A percentile compares a stretch with the other conserved stretches of the same genome.
Evolutionary conservation across 1,140 invertebrate genomes (phyloP).

Genomic region (Cheumatopsyche charites): DNA sequence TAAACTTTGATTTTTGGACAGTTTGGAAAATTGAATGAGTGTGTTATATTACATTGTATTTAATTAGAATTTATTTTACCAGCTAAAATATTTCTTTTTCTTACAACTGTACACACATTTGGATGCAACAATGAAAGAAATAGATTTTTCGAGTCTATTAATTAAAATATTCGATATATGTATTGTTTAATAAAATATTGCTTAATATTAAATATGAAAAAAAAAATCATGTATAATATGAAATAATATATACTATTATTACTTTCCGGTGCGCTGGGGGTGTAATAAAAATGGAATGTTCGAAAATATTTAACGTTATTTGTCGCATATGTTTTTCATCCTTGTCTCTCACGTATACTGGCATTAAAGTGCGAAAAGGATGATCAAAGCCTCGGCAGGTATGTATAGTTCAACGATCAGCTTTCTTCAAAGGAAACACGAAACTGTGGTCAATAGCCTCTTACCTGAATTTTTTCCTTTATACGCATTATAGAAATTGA

Average conservation of each 20-base stretch:
- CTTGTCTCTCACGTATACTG: background rate
- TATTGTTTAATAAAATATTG: no score
- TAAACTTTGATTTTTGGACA: no score
- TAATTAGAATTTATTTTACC: no score
- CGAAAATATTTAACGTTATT: conserved; percentile 31
- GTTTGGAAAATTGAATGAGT: no score
- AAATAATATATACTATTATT: conserved; percentile 26
- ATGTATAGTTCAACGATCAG: conserved; percentile 45
- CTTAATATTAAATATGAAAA: background rate
- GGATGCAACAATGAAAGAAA: no score
- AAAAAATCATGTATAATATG: background rate
- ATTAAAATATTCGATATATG: no score
- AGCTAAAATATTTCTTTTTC: no score
- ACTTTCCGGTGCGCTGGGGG: conserved; percentile 14
- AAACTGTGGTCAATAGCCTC: conserved; percentile 15
- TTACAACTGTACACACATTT: no score
- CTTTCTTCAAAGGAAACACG: conserved; percentile 47
- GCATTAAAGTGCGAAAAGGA: conserved; percentile 2
- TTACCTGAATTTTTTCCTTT: conserved; percentile 26
- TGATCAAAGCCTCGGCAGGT: conserved; percentile 26
- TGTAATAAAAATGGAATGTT: conserved; percentile 35
- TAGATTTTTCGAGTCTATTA: no score
- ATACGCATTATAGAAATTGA: background rate
- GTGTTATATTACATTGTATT: no score
- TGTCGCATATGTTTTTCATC: conserved; percentile 8